Evolutionary conservation across 2,888 invertebrate genomes (phyloP), one percentile per base, ranked within the genome.

Genomic region (Pachliopta kotzebuea): DNA sequence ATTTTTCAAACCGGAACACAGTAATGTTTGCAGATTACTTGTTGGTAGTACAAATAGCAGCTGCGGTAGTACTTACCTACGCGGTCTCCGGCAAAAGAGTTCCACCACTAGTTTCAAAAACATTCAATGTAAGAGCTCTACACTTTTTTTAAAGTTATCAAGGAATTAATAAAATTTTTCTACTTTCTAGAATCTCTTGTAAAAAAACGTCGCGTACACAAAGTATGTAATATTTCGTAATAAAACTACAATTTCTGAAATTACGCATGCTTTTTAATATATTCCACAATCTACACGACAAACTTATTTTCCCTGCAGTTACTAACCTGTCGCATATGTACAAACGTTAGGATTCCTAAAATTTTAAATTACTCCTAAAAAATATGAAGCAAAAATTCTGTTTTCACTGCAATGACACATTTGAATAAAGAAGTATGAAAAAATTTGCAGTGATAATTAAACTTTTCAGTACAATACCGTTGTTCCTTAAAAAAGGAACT

Each of bases 401-500:
- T 37, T 52, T 59, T 11, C 20, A 53, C 24, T 52, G 21, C 26
- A 26, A 26, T 26, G 26, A 26, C 6, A 6, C 29, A 31, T 60
- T n/a, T 52, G 52, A 60, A 53, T 60, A 17, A 23, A 23, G 52
- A 60, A 14, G 37, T 21, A 60, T 60, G 52, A 29, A 52, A 53
- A 53, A 60, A 60, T 53, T 37, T 23, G 37, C 29, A 52, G 24
- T 53, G 37, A 42, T n/a, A 53, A 60, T 60, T 21, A 60, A 60
- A 60, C 18, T 52, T 60, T 60, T 21, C 52, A 37, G 53, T 21
- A 18, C 21, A 52, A 52, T 52, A 9, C 21, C 21, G 50, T 21
- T 23, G 14, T 11, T 21, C 50, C 4, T 23, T 21, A 20, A 52
- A 9, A 21, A 21, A 21, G 21, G 8, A 21, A 14, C n/a, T 2